Conservation (phyloP, 1,140 invertebrate species). For the Orchestia grillus region DNA sequence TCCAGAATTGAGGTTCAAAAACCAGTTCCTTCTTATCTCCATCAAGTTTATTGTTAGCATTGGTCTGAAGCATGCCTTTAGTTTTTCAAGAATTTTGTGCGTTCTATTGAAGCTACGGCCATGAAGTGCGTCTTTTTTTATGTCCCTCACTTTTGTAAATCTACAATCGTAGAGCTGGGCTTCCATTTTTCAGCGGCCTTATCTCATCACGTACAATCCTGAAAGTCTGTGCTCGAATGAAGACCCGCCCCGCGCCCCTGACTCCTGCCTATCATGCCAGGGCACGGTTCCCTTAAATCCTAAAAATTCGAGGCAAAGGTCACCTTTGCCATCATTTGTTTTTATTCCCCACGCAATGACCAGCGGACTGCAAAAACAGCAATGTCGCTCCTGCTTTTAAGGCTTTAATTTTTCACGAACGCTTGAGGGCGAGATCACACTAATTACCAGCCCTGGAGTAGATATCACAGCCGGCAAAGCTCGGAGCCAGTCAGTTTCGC, state of each 20-base stretch:
- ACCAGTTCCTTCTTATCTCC: no score
- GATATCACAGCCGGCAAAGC: background rate
- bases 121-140: background rate
- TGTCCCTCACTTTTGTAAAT: background rate
- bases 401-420: constrained; percentile 20
- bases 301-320: constrained; percentile 14
- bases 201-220: background rate
- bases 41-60: background rate
- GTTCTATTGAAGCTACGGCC: background rate
- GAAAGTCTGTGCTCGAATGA: background rate
- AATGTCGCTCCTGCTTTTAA: background rate
- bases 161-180: background rate
- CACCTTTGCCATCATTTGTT: constrained; percentile 18
- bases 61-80: background rate
- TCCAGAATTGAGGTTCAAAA: background rate
- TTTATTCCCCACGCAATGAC: background rate
- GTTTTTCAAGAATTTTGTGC: background rate
- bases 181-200: background rate
- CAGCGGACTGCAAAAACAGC: background rate
- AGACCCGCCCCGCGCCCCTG: background rate
- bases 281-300: background rate
- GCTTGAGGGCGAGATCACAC: background rate
- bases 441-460: background rate
- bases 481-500: background rate
- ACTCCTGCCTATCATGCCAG: background rate